Evolutionary conservation across 37 sponge, comb jelly and placozoan genomes (phyloP).

Genomic region (Amphimedon queenslandica): DNA sequence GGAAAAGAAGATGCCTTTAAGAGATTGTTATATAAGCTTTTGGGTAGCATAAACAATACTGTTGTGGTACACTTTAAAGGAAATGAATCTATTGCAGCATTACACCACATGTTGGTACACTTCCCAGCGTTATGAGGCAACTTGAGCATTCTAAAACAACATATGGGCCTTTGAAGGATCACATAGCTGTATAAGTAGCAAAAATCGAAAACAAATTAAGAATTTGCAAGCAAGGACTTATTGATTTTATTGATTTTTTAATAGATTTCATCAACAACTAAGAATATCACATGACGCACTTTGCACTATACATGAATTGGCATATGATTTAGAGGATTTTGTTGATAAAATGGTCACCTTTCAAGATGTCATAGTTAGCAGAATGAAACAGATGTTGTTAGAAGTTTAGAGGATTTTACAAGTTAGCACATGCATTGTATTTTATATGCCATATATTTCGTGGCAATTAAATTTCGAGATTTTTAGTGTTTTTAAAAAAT

Average conservation of each 20-base stretch:
- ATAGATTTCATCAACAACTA: conserved; percentile 2
- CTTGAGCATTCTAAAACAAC: neutral
- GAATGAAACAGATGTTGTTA: conserved; percentile 6
- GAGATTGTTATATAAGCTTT: neutral
- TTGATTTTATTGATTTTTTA: too few species aligned
- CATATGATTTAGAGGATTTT: conserved; percentile 39
- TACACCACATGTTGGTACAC: neutral
- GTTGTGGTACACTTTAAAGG: neutral
- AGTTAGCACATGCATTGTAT: too few species aligned
- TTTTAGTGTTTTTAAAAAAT: too few species aligned
- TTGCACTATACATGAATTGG: conserved; percentile 47
- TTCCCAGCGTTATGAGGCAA: neutral
- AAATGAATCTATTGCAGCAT: neutral
- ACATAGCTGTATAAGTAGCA: too few species aligned
- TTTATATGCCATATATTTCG: too few species aligned
- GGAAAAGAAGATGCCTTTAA: conserved; percentile 1
- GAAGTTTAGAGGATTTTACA: conserved; percentile 21
- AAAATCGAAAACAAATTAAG: conserved; percentile 5
- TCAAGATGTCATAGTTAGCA: conserved; percentile 28
- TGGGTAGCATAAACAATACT: neutral
- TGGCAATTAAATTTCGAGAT: too few species aligned
- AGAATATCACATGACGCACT: conserved; percentile 41
- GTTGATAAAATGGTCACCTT: conserved; percentile 32
- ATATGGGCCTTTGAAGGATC: neutral
- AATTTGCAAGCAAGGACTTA: too few species aligned